These are phyloP conservation scores for Buceros bicornis DNA, from an alignment of 2,797 vertebrate species.

Conservation along the genomic window DNA sequence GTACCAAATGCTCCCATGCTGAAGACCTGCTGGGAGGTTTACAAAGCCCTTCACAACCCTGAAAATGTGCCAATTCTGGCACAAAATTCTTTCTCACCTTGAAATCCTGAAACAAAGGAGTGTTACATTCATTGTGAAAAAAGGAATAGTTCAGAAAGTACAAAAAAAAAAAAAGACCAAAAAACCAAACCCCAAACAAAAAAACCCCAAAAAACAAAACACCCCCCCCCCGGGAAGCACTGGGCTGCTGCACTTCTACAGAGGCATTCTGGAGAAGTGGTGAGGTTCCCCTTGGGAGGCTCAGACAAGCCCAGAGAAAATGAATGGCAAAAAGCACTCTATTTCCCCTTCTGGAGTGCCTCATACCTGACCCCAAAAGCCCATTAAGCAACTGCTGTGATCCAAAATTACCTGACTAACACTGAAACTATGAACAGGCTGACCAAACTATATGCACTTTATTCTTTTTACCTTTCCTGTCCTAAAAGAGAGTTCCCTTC, in stretches of 20 bases:
- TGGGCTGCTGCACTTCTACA: not conserved
- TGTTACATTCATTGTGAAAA: not conserved
- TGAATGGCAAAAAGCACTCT: conserved; percentile 42
- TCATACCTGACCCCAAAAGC: not conserved
- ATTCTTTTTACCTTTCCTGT: not conserved
- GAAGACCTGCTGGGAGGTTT: not conserved
- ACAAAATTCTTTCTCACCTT: not conserved
- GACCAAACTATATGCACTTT: not conserved
- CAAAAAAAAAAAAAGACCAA: too few species aligned
- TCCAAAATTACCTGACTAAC: conserved; percentile 22
- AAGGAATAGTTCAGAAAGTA: not conserved
- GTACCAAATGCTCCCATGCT: rapidly evolving
- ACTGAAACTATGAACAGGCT: not conserved
- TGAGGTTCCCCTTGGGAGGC: conserved; percentile 16
- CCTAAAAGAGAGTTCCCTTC: not conserved
- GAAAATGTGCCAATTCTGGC: not conserved
- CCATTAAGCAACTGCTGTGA: conserved; percentile 42
- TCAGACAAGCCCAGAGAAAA: conserved; percentile 31
- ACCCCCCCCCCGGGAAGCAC: too few species aligned
- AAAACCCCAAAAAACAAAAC: too few species aligned
- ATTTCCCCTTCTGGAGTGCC: conserved; percentile 36
- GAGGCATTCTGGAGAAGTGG: not conserved
- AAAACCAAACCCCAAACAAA: too few species aligned
- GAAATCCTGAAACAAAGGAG: not conserved
- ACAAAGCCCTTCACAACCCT: not conserved